These are phyloP conservation scores for Drosophila kikkawai DNA, from an alignment of 1,140 invertebrate species.

Conservation along the genomic window DNA sequence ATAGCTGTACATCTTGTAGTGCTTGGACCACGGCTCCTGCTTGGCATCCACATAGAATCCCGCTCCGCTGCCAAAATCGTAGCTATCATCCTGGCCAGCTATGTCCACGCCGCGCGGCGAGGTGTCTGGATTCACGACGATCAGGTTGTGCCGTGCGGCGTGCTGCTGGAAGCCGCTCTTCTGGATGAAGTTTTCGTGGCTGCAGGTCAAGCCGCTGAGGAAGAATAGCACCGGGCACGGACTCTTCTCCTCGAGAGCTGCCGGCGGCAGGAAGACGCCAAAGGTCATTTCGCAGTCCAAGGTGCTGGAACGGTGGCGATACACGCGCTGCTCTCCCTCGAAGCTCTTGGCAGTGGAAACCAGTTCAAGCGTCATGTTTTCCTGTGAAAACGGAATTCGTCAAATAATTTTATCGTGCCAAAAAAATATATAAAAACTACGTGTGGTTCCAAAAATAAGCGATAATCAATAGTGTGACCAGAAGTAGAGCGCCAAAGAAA, in stretches of 20 bases:
- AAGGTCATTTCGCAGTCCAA: constrained; percentile 97
- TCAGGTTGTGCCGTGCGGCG: constrained; percentile 90
- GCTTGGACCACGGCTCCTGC: constrained; percentile 95
- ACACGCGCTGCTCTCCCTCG: constrained; percentile 87
- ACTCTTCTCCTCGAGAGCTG: constrained; percentile 88
- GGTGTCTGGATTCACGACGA: constrained; percentile 96
- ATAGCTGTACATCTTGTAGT: constrained; percentile 99
- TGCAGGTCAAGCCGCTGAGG: constrained; percentile 97
- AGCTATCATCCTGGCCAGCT: constrained; percentile 94
- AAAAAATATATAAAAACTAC: constrained; percentile 8
- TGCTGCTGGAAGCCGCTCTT: constrained; percentile 97
- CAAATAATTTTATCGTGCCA: not conserved
- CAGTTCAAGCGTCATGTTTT: constrained; percentile 69
- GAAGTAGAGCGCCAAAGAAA: not conserved
- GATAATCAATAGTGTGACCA: constrained; percentile 31
- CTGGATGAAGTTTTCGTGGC: constrained; percentile 97
- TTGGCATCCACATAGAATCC: constrained; percentile 98
- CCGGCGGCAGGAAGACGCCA: constrained; percentile 94
- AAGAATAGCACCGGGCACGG: constrained; percentile 95
- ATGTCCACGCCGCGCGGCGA: constrained; percentile 96
- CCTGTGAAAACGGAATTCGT: not conserved
- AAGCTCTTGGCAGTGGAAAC: constrained; percentile 67
- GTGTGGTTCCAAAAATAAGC: constrained; percentile 33
- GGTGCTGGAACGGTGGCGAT: constrained; percentile 91
- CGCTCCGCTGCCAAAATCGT: constrained; percentile 97